Evolutionary conservation across 2,888 invertebrate species (phyloP), one percentile per base, ranked within the genome.

Genomic region (Macrophya annulata): DNA sequence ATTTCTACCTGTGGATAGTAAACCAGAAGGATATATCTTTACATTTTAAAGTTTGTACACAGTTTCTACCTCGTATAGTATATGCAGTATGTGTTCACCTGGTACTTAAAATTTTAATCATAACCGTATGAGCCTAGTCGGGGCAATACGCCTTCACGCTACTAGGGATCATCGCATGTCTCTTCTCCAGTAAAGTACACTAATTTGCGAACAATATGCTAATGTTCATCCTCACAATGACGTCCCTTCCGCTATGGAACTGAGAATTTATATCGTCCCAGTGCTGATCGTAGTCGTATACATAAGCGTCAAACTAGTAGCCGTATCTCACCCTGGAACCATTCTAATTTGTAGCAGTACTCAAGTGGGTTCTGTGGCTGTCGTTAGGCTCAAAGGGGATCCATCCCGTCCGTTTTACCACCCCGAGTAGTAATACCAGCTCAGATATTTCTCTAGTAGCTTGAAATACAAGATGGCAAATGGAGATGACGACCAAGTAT

Each of bases 271-370:
- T 37, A 74, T 45, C 43, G 15, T 74, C 72, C 72, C 40, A 45
- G 43, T 12, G 43, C 21, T 74, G 43, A 43, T 74, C 72, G 31
- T 43, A 74, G 43, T 74, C 45, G 10, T n/a, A 37, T 68, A 68
- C 37, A 31, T 68, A 68, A 74, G 72, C 72, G 43, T 74, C 43
- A 31, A 45, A 31, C 43, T 74, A 74, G 45, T 45, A 45, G 43
- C 45, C 77, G 15, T 48, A 51, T 48, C 77, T 51, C 31, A 51
- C n/a, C 31, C 25, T 15, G 51, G 25, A 77, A 43, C 59, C 51
- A 62, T 81, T 81, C 59, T 81, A 81, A 81, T 81, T 25, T 81
- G 81, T 62, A 81, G 81, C 43, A 43, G 59, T 81, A 62, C 81
- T 81, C n/a, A 62, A 62, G 43, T 81, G 62, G 81, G 62, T 62